Percentiles rank a stretch among this genome's conserved stretches.
phyloP scores from a whole-genome alignment of 1,140 invertebrate genomes.

The Drosophila trapezifrons region DNA sequence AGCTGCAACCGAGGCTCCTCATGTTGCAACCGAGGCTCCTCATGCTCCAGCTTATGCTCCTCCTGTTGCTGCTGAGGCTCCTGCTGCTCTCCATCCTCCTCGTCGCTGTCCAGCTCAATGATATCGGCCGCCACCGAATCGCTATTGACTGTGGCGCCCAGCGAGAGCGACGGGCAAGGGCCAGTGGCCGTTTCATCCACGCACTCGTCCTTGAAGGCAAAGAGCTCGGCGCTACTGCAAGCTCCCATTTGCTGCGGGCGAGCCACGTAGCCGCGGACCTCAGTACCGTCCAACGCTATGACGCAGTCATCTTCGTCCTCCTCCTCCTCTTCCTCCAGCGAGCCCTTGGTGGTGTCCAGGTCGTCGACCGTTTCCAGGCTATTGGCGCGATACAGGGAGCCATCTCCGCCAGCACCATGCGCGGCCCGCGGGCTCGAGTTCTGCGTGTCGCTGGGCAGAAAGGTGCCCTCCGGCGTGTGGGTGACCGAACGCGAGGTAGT shows the following conservation, averaged over 20 bases:
- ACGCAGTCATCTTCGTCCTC: conserved; percentile 68
- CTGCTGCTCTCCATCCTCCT: background rate
- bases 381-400: conserved; percentile 60
- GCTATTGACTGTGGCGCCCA: conserved; percentile 64
- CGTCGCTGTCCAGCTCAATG: conserved; percentile 55
- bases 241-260: conserved; percentile 29
- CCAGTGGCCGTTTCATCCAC: background rate
- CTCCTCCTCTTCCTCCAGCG: conserved; percentile 63
- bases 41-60: too few relatives aligned
- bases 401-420: conserved; percentile 22
- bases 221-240: conserved; percentile 63
- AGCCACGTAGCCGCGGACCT: conserved; percentile 66
- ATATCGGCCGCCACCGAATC: conserved; percentile 50
- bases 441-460: conserved; percentile 67
- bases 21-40: too few relatives aligned
- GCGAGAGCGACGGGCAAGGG: conserved; percentile 26
- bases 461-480: conserved; percentile 57
- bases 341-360: conserved; percentile 67
- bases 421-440: conserved; percentile 58
- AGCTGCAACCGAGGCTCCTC: background rate
- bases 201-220: conserved; percentile 60
- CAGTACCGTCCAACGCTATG: conserved; percentile 65
- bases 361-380: conserved; percentile 67
- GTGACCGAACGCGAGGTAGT: conserved; percentile 60
- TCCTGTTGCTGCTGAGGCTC: background rate